A percentile compares a stretch with the other conserved stretches of the same genome.
Evolutionary conservation across 2,797 vertebrate species (phyloP).

Genomic region (Acanthurus tractus): DNA sequence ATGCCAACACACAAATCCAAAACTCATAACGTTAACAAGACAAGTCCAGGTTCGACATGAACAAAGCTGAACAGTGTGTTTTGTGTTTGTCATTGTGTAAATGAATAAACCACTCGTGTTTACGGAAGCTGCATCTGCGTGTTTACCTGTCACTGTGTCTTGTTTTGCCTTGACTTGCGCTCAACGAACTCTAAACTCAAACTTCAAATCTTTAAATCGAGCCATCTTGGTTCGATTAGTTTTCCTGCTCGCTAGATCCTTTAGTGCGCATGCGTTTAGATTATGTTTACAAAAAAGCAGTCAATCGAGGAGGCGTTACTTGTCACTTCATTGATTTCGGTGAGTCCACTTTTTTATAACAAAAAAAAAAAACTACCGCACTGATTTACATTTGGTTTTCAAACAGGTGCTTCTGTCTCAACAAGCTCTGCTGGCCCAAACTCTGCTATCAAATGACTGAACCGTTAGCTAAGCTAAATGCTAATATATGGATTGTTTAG

Average conservation of each 20-base stretch:
- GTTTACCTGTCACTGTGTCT: neutral
- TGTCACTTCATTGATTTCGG: constrained; percentile 37
- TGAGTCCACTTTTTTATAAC: constrained; percentile 30
- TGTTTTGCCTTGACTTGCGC: neutral
- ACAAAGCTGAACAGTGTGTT: constrained; percentile 14
- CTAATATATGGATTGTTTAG: neutral
- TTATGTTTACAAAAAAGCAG: constrained; percentile 5
- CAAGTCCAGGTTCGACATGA: constrained; percentile 14
- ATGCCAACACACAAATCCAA: constrained; percentile 56
- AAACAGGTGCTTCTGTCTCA: neutral
- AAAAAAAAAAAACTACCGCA: neutral
- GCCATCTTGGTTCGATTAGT: constrained; percentile 56
- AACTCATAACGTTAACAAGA: neutral
- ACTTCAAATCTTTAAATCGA: neutral
- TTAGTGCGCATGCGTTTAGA: constrained; percentile 46
- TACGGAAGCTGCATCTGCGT: neutral
- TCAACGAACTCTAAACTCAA: neutral
- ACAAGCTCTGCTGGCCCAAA: neutral
- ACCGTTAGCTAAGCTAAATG: constrained; percentile 1
- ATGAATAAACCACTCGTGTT: constrained; percentile 16
- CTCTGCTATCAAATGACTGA: neutral
- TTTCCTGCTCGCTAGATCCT: constrained; percentile 22
- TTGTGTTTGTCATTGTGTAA: constrained; percentile 21
- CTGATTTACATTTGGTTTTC: neutral
- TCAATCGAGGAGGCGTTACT: fast-evolving